Evolutionary conservation across 2,888 invertebrate genomes (phyloP), one percentile per base, ranked within the genome.

Genomic region (Archaeoteleia sp.): DNA sequence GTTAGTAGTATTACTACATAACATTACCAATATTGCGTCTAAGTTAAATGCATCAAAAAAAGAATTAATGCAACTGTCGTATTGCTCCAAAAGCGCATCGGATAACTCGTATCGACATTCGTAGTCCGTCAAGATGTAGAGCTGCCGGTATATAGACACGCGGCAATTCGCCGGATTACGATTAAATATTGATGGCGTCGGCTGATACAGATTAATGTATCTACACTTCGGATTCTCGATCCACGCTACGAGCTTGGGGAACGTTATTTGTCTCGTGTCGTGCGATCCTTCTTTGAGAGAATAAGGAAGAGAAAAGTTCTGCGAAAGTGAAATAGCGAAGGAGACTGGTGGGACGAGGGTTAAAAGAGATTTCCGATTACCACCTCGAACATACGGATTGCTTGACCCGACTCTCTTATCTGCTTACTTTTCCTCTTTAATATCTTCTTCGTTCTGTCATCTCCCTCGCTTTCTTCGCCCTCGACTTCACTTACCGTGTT

Each of bases 201-300:
- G 72, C 74, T 83, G 84, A 84, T 84, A 83, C 80, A 82, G 84
- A 85, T 85, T 84, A 83, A 85, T 84, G 84, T 77, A 73, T 74
- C 69, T 72, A 60, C 67, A 53, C 62, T 58, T 69, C 39, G 60
- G 54, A 63, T 71, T 58, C 70, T 74, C 74, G 72, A 75, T 73
- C 75, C 74, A 29, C 67, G 49, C 63, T 60, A 34, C 20, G 49
- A 67, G 53, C 60, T 67, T 66, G 67, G 53, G 72, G 48, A 71
- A 62, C 45, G 76, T 75, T 79, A 80, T 81, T 81, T 81, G 81
- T 81, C 80, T 77, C 78, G 55, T 67, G 76, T 71, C 70, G 63
- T 63, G 42, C 8, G 57, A 29, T 60, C 34, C 57, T 57, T 46
- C 58, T 51, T 45, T 13, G 61, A 9, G 20, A 42, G 20, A 67